A percentile compares a stretch with the other conserved stretches of the same genome.
Evolutionary conservation across 2,888 invertebrate genomes (phyloP).

Genomic region (Standfussiana lucernea): DNA sequence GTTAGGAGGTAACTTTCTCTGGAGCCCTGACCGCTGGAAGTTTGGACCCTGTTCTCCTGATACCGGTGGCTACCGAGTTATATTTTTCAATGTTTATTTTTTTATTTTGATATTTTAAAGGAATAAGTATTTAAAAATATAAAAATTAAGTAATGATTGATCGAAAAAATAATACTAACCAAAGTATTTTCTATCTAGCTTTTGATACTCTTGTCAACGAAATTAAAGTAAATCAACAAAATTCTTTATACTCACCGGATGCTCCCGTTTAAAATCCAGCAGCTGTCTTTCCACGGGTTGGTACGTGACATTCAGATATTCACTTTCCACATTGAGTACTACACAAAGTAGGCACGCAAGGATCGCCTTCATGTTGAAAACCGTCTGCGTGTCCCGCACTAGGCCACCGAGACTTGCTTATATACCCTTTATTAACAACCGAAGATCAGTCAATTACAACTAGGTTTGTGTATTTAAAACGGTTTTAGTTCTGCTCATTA

Average conservation of each 20-base stretch:
- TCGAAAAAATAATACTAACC: background rate
- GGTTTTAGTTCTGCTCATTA: background rate
- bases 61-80: too few species aligned
- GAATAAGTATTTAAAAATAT: background rate
- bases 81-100: too few species aligned
- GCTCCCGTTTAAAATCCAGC: slow-evolving; percentile 72
- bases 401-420: background rate
- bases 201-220: background rate
- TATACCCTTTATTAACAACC: slow-evolving; percentile 16
- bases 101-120: too few species aligned
- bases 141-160: background rate
- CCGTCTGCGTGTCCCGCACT: slow-evolving; percentile 5
- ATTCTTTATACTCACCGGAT: slow-evolving; percentile 67
- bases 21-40: background rate
- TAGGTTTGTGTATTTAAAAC: background rate
- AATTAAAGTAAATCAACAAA: background rate
- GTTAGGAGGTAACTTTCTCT: background rate
- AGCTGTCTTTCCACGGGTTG: slow-evolving; percentile 72
- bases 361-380: slow-evolving; percentile 52
- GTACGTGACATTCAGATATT: slow-evolving; percentile 59
- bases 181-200: background rate
- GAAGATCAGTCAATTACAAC: background rate
- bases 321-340: slow-evolving; percentile 31
- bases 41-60: too few species aligned
- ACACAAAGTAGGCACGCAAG: slow-evolving; percentile 34